phyloP scores from a whole-genome alignment of 1,140 invertebrate genomes.

The Bombus balteatus region DNA sequence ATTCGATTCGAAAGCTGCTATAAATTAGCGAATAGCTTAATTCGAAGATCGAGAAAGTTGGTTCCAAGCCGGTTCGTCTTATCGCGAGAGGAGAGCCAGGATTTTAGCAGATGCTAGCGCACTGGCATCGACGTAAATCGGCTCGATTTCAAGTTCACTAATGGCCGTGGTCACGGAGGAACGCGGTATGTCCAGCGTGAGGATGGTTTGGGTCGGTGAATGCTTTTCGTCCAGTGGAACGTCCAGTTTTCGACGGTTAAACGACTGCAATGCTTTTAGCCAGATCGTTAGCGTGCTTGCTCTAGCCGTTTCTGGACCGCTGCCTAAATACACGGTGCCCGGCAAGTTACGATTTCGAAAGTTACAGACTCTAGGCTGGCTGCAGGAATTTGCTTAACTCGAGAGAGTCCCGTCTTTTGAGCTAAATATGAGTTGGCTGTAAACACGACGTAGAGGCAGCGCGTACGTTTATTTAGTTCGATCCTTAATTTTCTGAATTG shows the following conservation, averaged over 20 bases:
- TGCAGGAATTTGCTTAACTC: conserved; percentile 1
- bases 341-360: conserved; percentile 1
- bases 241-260: conserved; percentile 50
- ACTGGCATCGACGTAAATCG: conserved; percentile 41
- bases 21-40: neutral
- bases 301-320: conserved; percentile 30
- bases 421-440: neutral
- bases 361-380: neutral
- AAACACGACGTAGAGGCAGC: too few relatives aligned
- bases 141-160: conserved; percentile 56
- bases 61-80: neutral
- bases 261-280: conserved; percentile 49
- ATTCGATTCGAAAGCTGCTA: too few relatives aligned
- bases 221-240: conserved; percentile 24
- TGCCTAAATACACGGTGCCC: conserved; percentile 22
- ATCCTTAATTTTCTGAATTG: neutral
- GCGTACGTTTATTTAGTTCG: too few relatives aligned
- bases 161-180: conserved; percentile 37
- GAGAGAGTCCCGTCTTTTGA: neutral
- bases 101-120: neutral
- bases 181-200: too few relatives aligned
- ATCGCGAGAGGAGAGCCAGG: neutral
- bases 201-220: too few relatives aligned
- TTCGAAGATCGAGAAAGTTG: neutral
- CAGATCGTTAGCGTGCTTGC: conserved; percentile 43